phyloP scores from a whole-genome alignment of 2,113 vertebrate genomes.

The Channa argus region DNA sequence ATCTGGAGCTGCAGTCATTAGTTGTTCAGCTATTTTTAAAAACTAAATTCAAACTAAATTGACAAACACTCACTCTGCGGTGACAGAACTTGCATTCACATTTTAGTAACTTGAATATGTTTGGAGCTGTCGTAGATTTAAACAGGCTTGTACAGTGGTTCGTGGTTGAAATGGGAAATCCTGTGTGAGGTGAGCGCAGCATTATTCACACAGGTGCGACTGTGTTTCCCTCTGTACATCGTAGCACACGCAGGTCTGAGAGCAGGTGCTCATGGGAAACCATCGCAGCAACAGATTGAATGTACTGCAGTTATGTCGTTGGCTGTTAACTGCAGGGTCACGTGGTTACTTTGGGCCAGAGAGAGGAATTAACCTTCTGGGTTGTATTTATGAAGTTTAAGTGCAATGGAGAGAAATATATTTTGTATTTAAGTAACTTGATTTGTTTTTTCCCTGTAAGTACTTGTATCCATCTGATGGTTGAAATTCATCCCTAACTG shows the following conservation, averaged over 20 bases:
- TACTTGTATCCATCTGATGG: constrained; percentile 58
- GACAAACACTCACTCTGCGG: no score
- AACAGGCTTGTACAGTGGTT: no score
- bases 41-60: no score
- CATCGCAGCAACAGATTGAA: background rate
- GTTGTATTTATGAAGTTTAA: constrained; percentile 71
- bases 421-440: constrained; percentile 68
- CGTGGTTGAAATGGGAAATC: no score
- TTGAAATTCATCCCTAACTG: constrained; percentile 58
- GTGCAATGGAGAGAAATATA: constrained; percentile 62
- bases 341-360: constrained; percentile 12
- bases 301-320: background rate
- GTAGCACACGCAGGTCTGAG: background rate
- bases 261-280: background rate
- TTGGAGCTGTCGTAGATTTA: no score
- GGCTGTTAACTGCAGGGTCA: background rate
- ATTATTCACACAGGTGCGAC: background rate
- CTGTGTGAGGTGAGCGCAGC: constrained; percentile 11
- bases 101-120: no score
- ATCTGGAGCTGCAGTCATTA: background rate
- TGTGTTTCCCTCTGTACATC: background rate
- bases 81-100: no score
- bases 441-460: constrained; percentile 21
- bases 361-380: constrained; percentile 13
- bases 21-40: background rate